Evolutionary conservation across 2,888 invertebrate genomes (phyloP), one percentile per base, ranked within the genome.

Genomic region (Drosophila birchii): DNA sequence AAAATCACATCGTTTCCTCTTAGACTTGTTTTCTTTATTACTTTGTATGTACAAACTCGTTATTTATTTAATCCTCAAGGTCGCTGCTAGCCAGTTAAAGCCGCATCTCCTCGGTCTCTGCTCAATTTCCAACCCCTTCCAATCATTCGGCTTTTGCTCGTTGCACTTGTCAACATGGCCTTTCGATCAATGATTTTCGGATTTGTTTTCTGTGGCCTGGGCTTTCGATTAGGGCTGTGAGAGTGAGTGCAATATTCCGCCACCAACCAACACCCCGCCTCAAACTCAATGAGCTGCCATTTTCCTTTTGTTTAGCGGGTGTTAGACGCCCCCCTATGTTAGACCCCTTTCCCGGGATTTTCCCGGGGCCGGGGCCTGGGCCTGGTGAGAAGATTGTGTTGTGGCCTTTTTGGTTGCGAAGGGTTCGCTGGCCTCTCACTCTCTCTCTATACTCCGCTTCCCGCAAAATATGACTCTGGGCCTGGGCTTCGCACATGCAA

Each of bases 341-440:
- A 29, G 29, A 29, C 8, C 55, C 20, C 23, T 55, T 20, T 34
- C 34, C 14, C 32, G 8, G 59, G 36, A 51, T 54, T 53, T 39
- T 44, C 9, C 11, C 41, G 5, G 18, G 18, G 14, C 11, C 41
- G 5, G 18, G 18, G 14, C 16, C 51, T 7, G 47, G 58, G 32
- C 20, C 68, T 78, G 87, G 89, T 81, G 87, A 78, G 84, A 84
- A 84, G 89, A 89, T 88, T 84, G 79, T 84, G 84, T 84, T 84
- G 87, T 84, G 88, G 84, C 82, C 87, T 88, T 76, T 76, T 88
- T 73, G 81, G 89, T 84, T 84, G 89, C 89, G 85, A 86, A 79
- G 89, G 82, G 75, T 83, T 76, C 76, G 54, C 64, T 75, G 41
- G 18, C 47, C 32, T 16, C 53, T n/a, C 45, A 1, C 12, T 3